Evolutionary conservation across 2,113 vertebrate species (phyloP).

Genomic region (Hyaena hyaena): DNA sequence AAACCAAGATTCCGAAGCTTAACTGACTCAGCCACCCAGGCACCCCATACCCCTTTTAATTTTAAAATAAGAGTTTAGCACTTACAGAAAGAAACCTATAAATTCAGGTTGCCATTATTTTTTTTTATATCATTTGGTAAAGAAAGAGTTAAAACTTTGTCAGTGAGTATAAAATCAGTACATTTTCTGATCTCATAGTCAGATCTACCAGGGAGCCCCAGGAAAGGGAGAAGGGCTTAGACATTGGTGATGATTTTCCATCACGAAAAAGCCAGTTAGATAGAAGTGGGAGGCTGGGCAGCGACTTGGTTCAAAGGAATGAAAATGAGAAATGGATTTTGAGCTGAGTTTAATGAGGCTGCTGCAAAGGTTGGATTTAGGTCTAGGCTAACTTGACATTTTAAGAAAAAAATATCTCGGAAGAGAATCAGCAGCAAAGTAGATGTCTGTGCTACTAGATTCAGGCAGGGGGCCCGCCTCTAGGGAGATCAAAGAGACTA

Average conservation of each 20-base stretch:
- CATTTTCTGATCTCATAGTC: neutral
- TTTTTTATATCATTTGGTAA: neutral
- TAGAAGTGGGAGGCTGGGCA: neutral
- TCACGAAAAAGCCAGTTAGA: neutral
- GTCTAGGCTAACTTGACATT: neutral
- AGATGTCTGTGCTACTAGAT: neutral
- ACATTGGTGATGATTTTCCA: neutral
- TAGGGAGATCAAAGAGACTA: neutral
- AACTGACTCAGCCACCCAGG: too few species aligned
- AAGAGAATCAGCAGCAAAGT: neutral
- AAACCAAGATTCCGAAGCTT: too few species aligned
- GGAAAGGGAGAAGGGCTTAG: neutral
- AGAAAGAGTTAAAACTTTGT: neutral
- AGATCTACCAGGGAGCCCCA: neutral
- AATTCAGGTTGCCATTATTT: neutral
- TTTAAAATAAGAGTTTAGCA: neutral
- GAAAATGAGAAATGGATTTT: conserved; percentile 41
- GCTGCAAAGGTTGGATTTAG: neutral
- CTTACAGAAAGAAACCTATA: neutral
- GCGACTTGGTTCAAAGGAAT: neutral
- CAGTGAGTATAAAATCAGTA: neutral
- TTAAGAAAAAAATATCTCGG: neutral
- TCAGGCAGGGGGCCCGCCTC: neutral
- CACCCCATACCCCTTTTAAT: neutral
- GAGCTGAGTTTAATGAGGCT: neutral